Percentiles rank a stretch among this genome's conserved stretches.
Conservation (phyloP, 2,888 invertebrate species). For the Callinectes sapidus region DNA sequence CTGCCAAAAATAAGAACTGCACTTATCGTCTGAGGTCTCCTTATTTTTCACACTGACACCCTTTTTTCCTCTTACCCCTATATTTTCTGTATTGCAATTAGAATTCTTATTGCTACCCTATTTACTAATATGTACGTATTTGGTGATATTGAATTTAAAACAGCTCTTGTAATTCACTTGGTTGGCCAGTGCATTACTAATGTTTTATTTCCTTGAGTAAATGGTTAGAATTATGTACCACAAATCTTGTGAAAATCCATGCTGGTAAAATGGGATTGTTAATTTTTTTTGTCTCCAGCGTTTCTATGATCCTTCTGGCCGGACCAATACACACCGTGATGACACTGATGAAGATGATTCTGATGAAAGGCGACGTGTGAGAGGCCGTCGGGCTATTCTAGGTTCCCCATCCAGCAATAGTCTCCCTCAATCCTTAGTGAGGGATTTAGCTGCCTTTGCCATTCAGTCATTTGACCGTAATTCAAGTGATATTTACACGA, state of each 20-base stretch:
- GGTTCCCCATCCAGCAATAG: constrained; percentile 28
- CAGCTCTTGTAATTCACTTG: constrained; percentile 32
- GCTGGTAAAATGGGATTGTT: neutral
- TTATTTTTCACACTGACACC: constrained; percentile 18
- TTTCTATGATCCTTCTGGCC: constrained; percentile 53
- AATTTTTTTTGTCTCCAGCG: constrained; percentile 24
- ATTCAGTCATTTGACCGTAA: constrained; percentile 47
- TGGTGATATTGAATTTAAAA: neutral
- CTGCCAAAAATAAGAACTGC: constrained; percentile 11
- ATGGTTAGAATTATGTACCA: neutral
- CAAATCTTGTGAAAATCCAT: neutral
- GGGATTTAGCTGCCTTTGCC: constrained; percentile 50
- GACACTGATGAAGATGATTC: constrained; percentile 59
- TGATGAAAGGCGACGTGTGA: constrained; percentile 49
- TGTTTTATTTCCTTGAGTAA: neutral
- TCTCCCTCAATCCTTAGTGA: constrained; percentile 16
- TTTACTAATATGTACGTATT: neutral
- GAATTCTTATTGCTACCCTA: neutral
- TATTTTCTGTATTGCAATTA: neutral
- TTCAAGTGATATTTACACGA: constrained; percentile 38
- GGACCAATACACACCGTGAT: constrained; percentile 39
- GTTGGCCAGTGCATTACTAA: constrained; percentile 7
- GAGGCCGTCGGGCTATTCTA: constrained; percentile 37
- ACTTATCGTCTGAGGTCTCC: constrained; percentile 33
- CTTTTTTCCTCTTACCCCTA: constrained; percentile 9